Base-by-base conservation (phyloP, 2,113 vertebrate genomes). In the Oreochromis aureus region DNA sequence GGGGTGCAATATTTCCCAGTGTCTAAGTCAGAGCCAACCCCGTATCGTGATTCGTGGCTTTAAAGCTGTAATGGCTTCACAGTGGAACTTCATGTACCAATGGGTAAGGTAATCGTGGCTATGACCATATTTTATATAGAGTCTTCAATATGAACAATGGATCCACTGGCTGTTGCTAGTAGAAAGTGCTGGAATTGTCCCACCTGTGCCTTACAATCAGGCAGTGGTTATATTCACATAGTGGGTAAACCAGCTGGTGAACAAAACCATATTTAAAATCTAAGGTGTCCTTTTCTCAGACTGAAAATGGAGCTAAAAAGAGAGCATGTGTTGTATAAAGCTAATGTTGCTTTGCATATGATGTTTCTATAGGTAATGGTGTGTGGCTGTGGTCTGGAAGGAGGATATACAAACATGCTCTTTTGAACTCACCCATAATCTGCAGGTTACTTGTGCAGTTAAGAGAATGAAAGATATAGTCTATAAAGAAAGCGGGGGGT, bases 401-500 rank as follows among this genome's bases (percentile, higher is more conserved):
- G 15, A 30, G 7, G 13, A n/a, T 22, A 24, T 41, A 39, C 1
- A 44, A 30, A 56, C 59, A 79, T 22, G 11, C 86, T 55, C n/a
- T 51, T 3, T 32, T 48, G 9, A 86, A 58, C 82, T 89, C 76
- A 96, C 96, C 95, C 6, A 71, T 66, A 46, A 95, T 82, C 55
- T 95, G 86, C 6, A 96, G 89, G 81, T 88, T 36, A 73, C 82
- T 94, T 22, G 95, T 94, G 54, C 93, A 63, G 82, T 96, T 97
- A 18, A 96, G 82, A 53, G 93, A 93, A 11, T 93, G 89, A 82
- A 96, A 96, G 78, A 97, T 95, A 32, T 90, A 95, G 81, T 95
- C 86, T 6, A 92, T 95, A 46, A 97, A 97, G 86, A 96, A 96
- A 19, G 83, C 87, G 2, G 96, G 94, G 2, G 91, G 86, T 1